Conservation (phyloP, 1,140 invertebrate species). For the Streblospio benedicti region DNA sequence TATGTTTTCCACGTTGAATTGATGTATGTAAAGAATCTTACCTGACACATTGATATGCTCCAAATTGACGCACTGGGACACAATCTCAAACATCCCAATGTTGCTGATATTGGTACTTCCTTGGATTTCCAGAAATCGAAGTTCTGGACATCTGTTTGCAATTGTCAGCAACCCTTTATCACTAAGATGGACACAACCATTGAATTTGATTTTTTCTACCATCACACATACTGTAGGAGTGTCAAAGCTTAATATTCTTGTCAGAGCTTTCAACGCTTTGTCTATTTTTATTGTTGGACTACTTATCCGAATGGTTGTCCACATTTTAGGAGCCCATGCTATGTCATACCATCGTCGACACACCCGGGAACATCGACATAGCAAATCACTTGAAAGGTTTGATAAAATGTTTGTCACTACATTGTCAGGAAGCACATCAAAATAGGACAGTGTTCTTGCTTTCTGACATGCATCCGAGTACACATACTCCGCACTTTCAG, state of each 20-base stretch:
- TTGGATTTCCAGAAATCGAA: conserved; percentile 63
- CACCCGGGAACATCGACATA: conserved; percentile 69
- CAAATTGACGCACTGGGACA: conserved; percentile 58
- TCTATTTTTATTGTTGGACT: conserved; percentile 53
- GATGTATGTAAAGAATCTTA: too few species aligned
- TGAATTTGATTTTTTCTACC: conserved; percentile 59
- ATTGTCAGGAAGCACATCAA: conserved; percentile 50
- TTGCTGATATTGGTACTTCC: conserved; percentile 62
- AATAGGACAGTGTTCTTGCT: conserved; percentile 26
- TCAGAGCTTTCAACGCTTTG: conserved; percentile 56
- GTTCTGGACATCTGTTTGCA: conserved; percentile 62
- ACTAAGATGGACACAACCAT: conserved; percentile 64
- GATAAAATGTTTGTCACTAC: conserved; percentile 58
- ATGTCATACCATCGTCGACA: conserved; percentile 70
- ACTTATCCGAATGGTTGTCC: conserved; percentile 60
- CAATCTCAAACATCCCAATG: conserved; percentile 57
- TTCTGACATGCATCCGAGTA: conserved; percentile 23
- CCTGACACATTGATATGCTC: conserved; percentile 67
- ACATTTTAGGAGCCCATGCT: conserved; percentile 68
- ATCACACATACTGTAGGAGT: conserved; percentile 47
- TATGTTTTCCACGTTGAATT: too few species aligned
- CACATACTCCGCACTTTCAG: conserved; percentile 15
- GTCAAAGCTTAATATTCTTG: conserved; percentile 46
- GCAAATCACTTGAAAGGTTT: conserved; percentile 65
- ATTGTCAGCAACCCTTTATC: conserved; percentile 63